Conservation (phyloP, 2,888 invertebrate species). For the Eremobia ochroleuca region DNA sequence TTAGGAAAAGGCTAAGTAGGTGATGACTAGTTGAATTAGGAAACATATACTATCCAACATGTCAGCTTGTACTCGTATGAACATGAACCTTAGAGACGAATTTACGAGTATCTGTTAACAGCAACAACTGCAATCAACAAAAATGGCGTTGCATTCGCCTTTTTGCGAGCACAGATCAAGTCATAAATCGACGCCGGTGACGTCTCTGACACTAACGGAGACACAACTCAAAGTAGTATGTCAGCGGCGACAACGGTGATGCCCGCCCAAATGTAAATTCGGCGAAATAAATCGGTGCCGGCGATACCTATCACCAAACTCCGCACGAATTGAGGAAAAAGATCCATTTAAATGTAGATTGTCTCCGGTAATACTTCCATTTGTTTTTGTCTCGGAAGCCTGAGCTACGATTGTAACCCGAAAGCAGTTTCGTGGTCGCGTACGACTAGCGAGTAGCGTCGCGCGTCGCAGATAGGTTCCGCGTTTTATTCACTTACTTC, state of each 20-base stretch:
- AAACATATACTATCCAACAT: neutral
- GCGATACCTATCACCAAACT: conserved; percentile 89
- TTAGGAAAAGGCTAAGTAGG: neutral
- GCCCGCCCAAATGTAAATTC: conserved; percentile 85
- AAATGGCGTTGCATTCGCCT: conserved; percentile 33
- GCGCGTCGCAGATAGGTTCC: conserved; percentile 62
- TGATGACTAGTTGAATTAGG: neutral
- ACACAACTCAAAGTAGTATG: conserved; percentile 67
- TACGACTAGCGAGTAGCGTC: conserved; percentile 65
- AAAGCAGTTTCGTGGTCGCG: conserved; percentile 81
- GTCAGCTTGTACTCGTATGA: neutral
- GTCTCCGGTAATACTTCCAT: conserved; percentile 90
- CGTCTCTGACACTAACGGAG: conserved; percentile 60
- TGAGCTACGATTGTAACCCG: conserved; percentile 83
- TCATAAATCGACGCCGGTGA: conserved; percentile 55
- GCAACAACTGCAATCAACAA: conserved; percentile 32
- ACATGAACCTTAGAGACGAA: conserved; percentile 2
- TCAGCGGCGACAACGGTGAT: conserved; percentile 68
- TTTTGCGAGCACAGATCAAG: conserved; percentile 39
- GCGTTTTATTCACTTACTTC: conserved; percentile 67
- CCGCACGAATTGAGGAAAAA: conserved; percentile 89
- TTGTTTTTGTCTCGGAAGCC: conserved; percentile 88
- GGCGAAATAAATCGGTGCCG: conserved; percentile 86
- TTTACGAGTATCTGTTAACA: conserved; percentile 26
- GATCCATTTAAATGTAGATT: conserved; percentile 91